Base-by-base conservation (phyloP, 2,797 vertebrate species). In the Enteromius argenteus region DNA sequence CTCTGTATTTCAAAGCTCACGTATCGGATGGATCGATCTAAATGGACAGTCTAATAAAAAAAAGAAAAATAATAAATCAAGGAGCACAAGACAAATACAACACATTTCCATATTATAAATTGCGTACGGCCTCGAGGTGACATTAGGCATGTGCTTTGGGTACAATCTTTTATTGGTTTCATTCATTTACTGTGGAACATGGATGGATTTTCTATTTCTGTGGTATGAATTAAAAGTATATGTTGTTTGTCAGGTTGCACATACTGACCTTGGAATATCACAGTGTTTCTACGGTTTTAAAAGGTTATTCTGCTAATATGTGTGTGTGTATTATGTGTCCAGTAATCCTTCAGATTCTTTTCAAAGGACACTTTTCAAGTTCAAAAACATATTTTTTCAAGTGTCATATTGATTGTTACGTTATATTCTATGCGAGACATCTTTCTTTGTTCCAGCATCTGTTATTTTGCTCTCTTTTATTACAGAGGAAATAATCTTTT, bases 161-260 rank as follows among this genome's bases (percentile, higher is more conserved):
- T 73, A 19, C 5, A 32, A 30, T 35, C 2, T 39, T 66, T 39
- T 66, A 42, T 66, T 27, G 10, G 60, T 37, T 67, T 83, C 1
- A 6, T 67, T 75, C 3, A 67, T 75, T 67, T 23, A 75, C 46
- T 53, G 42, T 37, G n/a, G 58, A 75, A 39, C 42, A 64, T 6
- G 1, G n/a, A 66, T 37, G 19, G 19, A 27, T 83, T 75, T 75
- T 75, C 9, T 53, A 46, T 21, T n/a, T 14, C 60, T 77, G 17
- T 39, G n/a, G 27, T 5, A 30, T 75, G 58, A 74, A 83, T 21
- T 66, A 74, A 83, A 83, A 74, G 4, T 13, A 74, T 75, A 19
- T 42, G 81, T 17, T 66, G 30, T 83, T 73, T 75, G 58, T 32
- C 44, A 42, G 60, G 64, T 3, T 27, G 5, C 21, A 49, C 30